Percentiles rank a stretch among this genome's conserved stretches.
Evolutionary conservation across 2,113 vertebrate genomes (phyloP).

Genomic region (Cheirogaleus medius): DNA sequence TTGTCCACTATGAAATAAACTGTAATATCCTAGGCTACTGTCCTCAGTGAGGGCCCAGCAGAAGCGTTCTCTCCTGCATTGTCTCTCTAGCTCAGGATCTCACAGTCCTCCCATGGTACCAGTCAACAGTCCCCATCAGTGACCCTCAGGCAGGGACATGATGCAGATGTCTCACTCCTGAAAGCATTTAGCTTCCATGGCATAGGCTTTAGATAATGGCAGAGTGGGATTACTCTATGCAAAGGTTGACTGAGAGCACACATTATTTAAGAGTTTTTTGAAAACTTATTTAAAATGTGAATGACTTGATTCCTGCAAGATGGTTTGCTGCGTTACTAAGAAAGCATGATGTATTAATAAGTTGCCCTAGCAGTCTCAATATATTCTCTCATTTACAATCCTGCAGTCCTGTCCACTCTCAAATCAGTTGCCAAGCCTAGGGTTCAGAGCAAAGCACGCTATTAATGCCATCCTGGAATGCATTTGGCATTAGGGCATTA

Average conservation of each 20-base stretch:
- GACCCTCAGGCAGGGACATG: background rate
- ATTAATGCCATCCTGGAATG: constrained; percentile 79
- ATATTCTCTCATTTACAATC: background rate
- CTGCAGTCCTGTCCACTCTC: constrained; percentile 24
- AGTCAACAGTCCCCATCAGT: background rate
- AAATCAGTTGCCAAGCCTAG: constrained; percentile 49
- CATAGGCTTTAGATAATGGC: background rate
- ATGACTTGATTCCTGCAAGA: constrained; percentile 22
- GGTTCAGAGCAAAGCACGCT: constrained; percentile 46
- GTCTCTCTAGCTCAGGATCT: background rate
- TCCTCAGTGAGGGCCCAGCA: background rate
- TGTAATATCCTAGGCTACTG: background rate
- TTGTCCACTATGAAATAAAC: background rate
- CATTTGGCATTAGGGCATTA: constrained; percentile 76
- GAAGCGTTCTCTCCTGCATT: background rate
- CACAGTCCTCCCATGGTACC: background rate
- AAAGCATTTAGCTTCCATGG: background rate
- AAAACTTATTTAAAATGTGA: constrained; percentile 10
- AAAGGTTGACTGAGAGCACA: background rate
- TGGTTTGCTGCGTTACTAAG: constrained; percentile 19
- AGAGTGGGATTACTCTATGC: background rate
- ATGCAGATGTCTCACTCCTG: background rate
- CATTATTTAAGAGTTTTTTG: background rate
- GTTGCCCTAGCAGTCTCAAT: background rate
- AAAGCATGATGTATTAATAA: constrained; percentile 35